Evolutionary conservation across 2,888 invertebrate species (phyloP).

Genomic region (Lasioglossum figueresi): DNA sequence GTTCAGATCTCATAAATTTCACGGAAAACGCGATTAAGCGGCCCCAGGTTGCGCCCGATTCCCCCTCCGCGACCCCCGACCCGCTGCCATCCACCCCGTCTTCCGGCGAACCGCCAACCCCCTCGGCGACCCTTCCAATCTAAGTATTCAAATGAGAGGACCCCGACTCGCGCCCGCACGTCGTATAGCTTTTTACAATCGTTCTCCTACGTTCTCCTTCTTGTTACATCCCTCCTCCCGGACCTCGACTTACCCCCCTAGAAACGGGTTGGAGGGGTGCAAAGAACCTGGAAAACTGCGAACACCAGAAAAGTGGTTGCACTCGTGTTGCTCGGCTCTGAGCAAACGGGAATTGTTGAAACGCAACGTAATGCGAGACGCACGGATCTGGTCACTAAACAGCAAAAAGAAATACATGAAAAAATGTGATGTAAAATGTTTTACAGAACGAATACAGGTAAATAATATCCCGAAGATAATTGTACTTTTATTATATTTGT

Average conservation of each 20-base stretch:
- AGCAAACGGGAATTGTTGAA: not conserved
- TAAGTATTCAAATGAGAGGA: constrained; percentile 84
- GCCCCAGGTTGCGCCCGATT: constrained; percentile 65
- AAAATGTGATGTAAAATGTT: too few relatives aligned
- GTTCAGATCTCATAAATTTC: constrained; percentile 83
- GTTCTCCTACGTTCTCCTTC: constrained; percentile 64
- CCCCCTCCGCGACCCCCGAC: constrained; percentile 38
- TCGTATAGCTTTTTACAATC: constrained; percentile 80
- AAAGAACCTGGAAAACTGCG: constrained; percentile 53
- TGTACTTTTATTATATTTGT: not conserved
- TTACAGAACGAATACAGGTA: too few relatives aligned
- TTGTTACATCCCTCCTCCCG: constrained; percentile 52
- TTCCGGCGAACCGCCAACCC: constrained; percentile 56
- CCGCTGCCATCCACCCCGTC: constrained; percentile 48
- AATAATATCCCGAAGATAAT: not conserved
- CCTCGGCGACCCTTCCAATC: constrained; percentile 81
- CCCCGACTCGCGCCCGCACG: constrained; percentile 72
- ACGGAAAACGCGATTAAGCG: constrained; percentile 83
- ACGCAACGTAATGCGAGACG: too few relatives aligned
- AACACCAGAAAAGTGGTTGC: constrained; percentile 37
- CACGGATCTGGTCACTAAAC: too few relatives aligned
- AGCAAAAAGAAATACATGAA: too few relatives aligned
- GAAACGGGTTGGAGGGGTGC: not conserved
- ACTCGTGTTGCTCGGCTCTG: not conserved
- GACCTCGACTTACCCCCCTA: not conserved